Evolutionary conservation across 1,140 invertebrate species (phyloP), one percentile per base, ranked within the genome.

Genomic region (Venturia canescens): DNA sequence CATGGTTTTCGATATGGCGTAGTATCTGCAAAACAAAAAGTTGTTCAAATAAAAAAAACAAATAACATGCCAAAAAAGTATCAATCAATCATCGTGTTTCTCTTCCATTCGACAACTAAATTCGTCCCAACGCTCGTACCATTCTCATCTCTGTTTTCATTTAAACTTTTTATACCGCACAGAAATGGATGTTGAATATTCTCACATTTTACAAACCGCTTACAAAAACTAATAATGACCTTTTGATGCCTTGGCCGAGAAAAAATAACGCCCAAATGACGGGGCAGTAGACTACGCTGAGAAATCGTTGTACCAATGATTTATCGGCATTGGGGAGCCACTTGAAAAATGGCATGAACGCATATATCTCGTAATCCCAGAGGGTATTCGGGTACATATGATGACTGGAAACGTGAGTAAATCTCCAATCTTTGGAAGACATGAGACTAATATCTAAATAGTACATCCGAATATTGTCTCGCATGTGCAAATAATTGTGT

Each of bases 401-500:
- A 89, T 97, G 96, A 34, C 96, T 97, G 26, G 97, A 85, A 0
- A 92, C 94, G 85, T 97, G 96, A 0, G 94, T 94, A 53, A 97
- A 94, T 83, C 96, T 92, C 94, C 96, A 97, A 79, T 96, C 94
- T 79, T 94, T 93, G n/a, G 94, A 94, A 3, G 94, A 94, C 89
- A 96, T 88, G 71, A 95, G 86, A 34, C 92, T 91, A 16, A 98
- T 88, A 86, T 97, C 95, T 80, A 96, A 96, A 53, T 96, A 94
- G 86, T 96, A 97, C 95, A 97, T 97, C 66, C 97, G 93, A 93
- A 96, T 97, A 86, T 94, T 97, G 86, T 97, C 95, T 26, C 92
- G 93, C 84, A 95, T 93, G 87, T 98, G 97, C 70, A 97, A 95
- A 86, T 96, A 98, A 89, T 98, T 98, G 87, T 98, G 97, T 0